Conservation (phyloP, 2,888 invertebrate species). For the Tigriopus californicus region DNA sequence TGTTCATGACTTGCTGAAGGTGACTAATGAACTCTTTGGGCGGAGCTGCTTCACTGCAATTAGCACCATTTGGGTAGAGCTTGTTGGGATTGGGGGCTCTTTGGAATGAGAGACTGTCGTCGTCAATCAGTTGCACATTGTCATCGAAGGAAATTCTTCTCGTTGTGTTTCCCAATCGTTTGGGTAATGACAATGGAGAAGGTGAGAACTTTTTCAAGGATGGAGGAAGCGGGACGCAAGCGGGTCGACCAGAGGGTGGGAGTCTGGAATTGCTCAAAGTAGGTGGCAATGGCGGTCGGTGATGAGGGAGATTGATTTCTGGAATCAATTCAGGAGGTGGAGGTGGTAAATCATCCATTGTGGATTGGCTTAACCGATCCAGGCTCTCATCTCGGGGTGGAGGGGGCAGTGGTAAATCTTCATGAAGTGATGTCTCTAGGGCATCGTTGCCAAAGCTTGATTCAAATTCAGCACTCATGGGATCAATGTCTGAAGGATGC, state of each 20-base stretch:
- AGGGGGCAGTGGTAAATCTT: constrained; percentile 23
- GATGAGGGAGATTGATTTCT: constrained; percentile 17
- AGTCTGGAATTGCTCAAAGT: constrained; percentile 13
- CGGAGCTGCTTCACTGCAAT: constrained; percentile 20
- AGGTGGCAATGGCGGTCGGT: constrained; percentile 20
- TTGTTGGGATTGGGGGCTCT: constrained; percentile 35
- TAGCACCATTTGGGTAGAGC: neutral
- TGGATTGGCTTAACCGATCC: constrained; percentile 22
- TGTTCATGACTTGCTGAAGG: constrained; percentile 73
- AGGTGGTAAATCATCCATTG: constrained; percentile 40
- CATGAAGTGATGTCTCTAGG: constrained; percentile 13
- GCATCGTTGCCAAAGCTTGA: constrained; percentile 4
- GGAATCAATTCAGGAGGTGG: constrained; percentile 40
- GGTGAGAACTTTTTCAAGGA: constrained; percentile 9
- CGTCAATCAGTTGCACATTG: constrained; percentile 7
- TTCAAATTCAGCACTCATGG: neutral
- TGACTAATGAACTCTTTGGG: constrained; percentile 59
- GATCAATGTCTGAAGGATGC: neutral
- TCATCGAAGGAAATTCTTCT: constrained; percentile 14
- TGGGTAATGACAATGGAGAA: neutral
- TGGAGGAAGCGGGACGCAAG: neutral
- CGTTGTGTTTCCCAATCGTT: neutral
- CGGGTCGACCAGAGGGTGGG: neutral
- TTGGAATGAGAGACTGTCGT: neutral
- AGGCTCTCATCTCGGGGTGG: constrained; percentile 34